phyloP scores from a whole-genome alignment of 2,797 vertebrate species.

The Leontopithecus rosalia region DNA sequence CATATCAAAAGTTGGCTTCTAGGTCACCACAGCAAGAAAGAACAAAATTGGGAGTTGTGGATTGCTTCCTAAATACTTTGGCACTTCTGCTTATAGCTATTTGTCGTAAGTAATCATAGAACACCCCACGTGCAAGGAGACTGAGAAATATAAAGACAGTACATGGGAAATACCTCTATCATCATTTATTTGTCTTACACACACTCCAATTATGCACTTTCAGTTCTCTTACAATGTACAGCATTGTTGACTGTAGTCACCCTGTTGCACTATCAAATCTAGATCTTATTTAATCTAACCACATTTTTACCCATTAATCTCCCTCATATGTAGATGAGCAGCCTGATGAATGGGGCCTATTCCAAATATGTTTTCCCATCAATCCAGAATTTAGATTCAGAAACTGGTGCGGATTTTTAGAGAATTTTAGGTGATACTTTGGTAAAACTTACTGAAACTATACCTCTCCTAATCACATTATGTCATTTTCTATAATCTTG shows the following conservation, averaged over 20 bases:
- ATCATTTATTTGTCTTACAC: background rate
- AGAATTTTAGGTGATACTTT: conserved; percentile 12
- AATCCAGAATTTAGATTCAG: background rate
- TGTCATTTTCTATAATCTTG: conserved; percentile 37
- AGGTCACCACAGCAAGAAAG: background rate
- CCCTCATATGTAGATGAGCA: background rate
- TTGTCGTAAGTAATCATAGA: background rate
- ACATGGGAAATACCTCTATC: background rate
- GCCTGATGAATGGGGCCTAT: background rate
- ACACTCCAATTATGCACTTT: background rate
- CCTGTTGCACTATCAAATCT: too few relatives aligned
- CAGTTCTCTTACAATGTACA: background rate
- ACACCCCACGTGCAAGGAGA: too few relatives aligned
- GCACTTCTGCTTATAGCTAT: background rate
- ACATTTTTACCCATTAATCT: background rate
- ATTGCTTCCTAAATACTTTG: background rate
- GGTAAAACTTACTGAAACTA: background rate
- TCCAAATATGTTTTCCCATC: background rate
- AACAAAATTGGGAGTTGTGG: background rate
- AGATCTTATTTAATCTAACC: too few relatives aligned
- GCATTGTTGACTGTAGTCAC: background rate
- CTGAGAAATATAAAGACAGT: background rate
- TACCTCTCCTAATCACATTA: background rate
- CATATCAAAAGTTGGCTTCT: background rate
- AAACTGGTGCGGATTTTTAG: background rate